A percentile compares a stretch with the other conserved stretches of the same genome.
Evolutionary conservation across 2,888 invertebrate species (phyloP).

Genomic region (Brachypterus glaber): DNA sequence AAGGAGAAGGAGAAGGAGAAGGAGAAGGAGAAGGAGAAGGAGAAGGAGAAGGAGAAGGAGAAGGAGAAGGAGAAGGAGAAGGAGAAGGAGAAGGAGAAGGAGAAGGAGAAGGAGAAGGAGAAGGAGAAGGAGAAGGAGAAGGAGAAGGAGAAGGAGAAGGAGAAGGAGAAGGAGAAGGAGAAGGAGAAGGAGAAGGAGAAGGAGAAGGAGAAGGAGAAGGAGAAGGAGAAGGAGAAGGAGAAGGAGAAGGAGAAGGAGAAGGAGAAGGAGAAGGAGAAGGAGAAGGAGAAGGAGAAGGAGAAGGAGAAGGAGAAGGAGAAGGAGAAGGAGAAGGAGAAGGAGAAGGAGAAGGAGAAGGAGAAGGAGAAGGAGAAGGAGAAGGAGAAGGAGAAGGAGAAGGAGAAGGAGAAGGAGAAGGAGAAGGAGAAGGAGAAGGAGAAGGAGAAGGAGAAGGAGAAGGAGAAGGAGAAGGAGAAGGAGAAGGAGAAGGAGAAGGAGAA

Average conservation of each 20-base stretch:
- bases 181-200: slow-evolving; percentile 2
- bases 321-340: not conserved
- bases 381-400: slow-evolving; percentile 8
- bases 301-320: not conserved
- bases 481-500: slow-evolving; percentile 8
- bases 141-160: not conserved
- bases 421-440: slow-evolving; percentile 6
- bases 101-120: slow-evolving; percentile 17
- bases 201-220: slow-evolving; percentile 2
- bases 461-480: slow-evolving; percentile 14
- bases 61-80: slow-evolving; percentile 23
- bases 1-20: slow-evolving; percentile 13
- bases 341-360: no score
- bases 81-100: slow-evolving; percentile 23
- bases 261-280: slow-evolving; percentile 2
- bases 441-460: slow-evolving; percentile 11
- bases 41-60: slow-evolving; percentile 20
- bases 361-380: slow-evolving; percentile 1
- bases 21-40: slow-evolving; percentile 11
- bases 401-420: slow-evolving; percentile 1
- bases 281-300: no score
- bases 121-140: not conserved
- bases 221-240: slow-evolving; percentile 2
- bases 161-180: not conserved
- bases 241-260: no score